Conservation (phyloP, 2,888 invertebrate genomes). For the Stegana nigrithorax region DNA sequence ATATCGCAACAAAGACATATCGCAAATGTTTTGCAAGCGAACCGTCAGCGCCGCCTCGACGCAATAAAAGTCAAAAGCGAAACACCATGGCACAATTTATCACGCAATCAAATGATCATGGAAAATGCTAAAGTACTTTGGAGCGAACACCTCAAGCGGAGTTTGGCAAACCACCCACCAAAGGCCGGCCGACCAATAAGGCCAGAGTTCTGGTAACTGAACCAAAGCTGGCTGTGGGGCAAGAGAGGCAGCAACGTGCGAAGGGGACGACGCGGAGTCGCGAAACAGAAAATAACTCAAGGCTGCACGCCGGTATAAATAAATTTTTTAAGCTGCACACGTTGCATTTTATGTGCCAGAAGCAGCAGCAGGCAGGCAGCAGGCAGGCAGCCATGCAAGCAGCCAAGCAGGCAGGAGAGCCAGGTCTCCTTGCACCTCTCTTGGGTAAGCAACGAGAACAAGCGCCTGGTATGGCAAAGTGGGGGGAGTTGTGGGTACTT, state of each 20-base stretch:
- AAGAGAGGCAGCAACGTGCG: too few relatives aligned
- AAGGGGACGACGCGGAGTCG: too few relatives aligned
- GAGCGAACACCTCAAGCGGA: conserved; percentile 1
- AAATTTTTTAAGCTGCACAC: conserved; percentile 7
- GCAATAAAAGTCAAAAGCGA: conserved; percentile 58
- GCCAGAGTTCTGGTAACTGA: too few relatives aligned
- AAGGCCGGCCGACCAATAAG: too few relatives aligned
- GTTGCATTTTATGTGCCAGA: not conserved
- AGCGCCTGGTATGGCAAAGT: too few relatives aligned
- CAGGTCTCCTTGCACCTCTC: too few relatives aligned
- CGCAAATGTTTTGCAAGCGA: too few relatives aligned
- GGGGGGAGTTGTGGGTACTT: not conserved
- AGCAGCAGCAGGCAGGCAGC: not conserved
- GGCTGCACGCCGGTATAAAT: conserved; percentile 12
- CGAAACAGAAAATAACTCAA: conserved; percentile 13
- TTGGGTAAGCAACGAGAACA: too few relatives aligned
- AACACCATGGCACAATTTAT: conserved; percentile 55
- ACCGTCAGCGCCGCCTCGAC: not conserved
- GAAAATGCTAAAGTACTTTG: conserved; percentile 25
- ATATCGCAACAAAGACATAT: too few relatives aligned
- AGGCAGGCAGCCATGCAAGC: not conserved
- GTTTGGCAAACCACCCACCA: not conserved
- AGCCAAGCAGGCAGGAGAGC: not conserved
- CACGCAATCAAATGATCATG: conserved; percentile 54
- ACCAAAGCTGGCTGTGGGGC: too few relatives aligned